A percentile compares a stretch with the other conserved stretches of the same genome.
phyloP scores from a whole-genome alignment of 2,113 vertebrate species.

The Aythya baeri region DNA sequence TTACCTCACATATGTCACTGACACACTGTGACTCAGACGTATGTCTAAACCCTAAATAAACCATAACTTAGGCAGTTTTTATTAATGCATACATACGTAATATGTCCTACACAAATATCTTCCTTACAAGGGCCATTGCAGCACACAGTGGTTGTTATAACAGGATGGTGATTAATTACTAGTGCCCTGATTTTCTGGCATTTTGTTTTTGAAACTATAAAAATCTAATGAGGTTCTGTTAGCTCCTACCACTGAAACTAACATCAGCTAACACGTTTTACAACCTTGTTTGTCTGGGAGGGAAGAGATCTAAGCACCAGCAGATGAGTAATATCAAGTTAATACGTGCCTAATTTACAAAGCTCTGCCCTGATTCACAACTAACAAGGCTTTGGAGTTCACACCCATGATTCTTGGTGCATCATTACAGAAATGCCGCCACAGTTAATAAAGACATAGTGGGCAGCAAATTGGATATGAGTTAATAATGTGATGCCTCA shows the following conservation, averaged over 20 bases:
- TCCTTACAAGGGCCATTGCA: background rate
- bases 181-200: slow-evolving; percentile 18
- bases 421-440: slow-evolving; percentile 6
- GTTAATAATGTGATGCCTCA: background rate
- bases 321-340: slow-evolving; percentile 26
- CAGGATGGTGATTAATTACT: background rate
- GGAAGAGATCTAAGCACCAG: background rate
- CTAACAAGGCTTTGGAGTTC: slow-evolving; percentile 7
- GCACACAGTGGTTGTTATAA: background rate
- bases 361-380: slow-evolving; percentile 25
- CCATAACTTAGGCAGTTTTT: background rate
- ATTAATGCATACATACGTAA: background rate
- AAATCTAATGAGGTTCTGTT: slow-evolving; percentile 10
- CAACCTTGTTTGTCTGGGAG: slow-evolving; percentile 12
- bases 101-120: background rate
- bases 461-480: background rate
- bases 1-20: background rate
- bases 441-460: slow-evolving; percentile 22
- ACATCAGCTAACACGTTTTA: background rate
- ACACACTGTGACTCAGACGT: background rate
- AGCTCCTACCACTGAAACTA: background rate
- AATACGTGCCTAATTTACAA: background rate
- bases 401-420: background rate
- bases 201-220: slow-evolving; percentile 43
- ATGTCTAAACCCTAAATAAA: background rate